These are phyloP conservation scores for Euura saliciscinereae DNA, from an alignment of 1,140 invertebrate genomes.

Conservation along the genomic window DNA sequence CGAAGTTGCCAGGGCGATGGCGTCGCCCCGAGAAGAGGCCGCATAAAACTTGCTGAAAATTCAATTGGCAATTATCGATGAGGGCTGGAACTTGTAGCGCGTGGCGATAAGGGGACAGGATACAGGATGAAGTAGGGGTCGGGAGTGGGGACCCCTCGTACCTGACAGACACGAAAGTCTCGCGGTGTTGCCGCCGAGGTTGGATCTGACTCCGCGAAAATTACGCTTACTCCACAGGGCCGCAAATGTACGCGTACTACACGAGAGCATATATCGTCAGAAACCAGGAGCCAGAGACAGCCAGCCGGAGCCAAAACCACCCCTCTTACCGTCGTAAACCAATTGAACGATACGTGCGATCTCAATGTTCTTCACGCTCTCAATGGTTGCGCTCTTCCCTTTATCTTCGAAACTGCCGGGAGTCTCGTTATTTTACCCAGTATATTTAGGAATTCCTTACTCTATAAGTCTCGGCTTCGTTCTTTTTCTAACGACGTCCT, in stretches of 20 bases:
- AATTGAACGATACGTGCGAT: constrained; percentile 3
- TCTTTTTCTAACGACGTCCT: background rate
- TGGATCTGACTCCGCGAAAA: constrained; percentile 2
- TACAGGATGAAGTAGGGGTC: background rate
- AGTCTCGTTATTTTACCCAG: background rate
- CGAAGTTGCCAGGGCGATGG: too few species aligned
- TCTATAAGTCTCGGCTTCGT: background rate
- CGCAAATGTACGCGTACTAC: background rate
- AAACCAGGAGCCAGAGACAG: background rate
- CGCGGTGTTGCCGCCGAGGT: background rate
- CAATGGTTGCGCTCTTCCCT: background rate
- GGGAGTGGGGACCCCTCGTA: background rate
- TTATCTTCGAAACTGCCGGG: background rate
- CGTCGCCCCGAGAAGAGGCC: background rate
- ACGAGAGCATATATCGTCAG: background rate
- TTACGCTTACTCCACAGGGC: background rate
- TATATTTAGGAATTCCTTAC: background rate
- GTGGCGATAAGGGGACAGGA: background rate
- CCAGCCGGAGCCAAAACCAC: background rate
- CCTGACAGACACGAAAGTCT: background rate
- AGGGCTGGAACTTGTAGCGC: background rate
- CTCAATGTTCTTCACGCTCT: background rate
- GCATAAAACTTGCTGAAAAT: background rate
- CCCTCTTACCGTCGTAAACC: background rate
- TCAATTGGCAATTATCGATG: background rate